Conservation (phyloP, 2,797 vertebrate species). For the Florisuga fusca region DNA sequence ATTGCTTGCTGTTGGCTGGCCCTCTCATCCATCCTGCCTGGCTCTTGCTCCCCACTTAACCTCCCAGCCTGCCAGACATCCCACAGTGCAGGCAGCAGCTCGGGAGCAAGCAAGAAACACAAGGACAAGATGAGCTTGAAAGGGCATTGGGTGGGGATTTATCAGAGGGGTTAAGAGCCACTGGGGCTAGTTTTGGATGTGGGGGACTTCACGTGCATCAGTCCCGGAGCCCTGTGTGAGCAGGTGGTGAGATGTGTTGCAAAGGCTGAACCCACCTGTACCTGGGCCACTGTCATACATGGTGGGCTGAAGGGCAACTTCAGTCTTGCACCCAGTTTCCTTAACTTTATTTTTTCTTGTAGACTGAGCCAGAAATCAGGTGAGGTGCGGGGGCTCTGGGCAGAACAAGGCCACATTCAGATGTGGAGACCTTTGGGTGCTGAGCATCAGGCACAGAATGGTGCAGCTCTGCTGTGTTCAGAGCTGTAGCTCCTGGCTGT, state of each 20-base stretch:
- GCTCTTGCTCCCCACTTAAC: constrained; percentile 38
- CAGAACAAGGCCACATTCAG: not conserved
- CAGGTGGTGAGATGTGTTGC: not conserved
- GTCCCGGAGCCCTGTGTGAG: not conserved
- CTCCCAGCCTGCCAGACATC: not conserved
- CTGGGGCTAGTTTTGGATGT: not conserved
- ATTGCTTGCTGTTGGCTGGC: constrained; percentile 38
- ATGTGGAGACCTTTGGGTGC: not conserved
- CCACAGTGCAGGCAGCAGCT: not conserved
- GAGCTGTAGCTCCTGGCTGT: not conserved
- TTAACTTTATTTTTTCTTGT: not conserved
- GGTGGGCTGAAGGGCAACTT: not conserved
- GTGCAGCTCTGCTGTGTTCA: not conserved
- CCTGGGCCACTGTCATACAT: not conserved
- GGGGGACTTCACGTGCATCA: not conserved
- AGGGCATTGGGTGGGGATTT: not conserved
- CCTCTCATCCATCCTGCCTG: not conserved
- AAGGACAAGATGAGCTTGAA: not conserved
- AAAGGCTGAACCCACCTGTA: not conserved
- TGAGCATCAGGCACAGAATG: accelerated
- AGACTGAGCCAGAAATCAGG: not conserved
- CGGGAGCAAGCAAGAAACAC: not conserved
- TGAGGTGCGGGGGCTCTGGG: not conserved
- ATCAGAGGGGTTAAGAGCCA: not conserved
- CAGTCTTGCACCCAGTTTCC: not conserved